Evolutionary conservation across 2,797 vertebrate species (phyloP).

Genomic region (Myripristis murdjan): DNA sequence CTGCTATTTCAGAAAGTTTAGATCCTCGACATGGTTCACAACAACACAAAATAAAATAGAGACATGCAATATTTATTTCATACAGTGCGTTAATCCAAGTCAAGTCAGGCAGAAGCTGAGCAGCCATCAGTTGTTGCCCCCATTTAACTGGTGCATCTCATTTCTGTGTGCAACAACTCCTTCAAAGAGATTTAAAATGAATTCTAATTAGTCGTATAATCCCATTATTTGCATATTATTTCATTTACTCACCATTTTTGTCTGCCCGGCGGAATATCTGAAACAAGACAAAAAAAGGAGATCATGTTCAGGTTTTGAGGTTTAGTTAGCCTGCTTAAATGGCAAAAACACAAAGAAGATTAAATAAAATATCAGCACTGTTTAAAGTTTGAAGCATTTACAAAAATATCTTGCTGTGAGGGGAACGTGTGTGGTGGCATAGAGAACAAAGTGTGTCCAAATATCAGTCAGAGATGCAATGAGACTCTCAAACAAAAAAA

Average conservation of each 20-base stretch:
- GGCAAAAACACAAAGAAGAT: not conserved
- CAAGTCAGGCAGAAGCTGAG: too few relatives aligned
- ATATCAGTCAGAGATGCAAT: not conserved
- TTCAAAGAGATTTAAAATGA: slow-evolving; percentile 30
- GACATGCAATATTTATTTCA: not conserved
- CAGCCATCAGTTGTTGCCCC: not conserved
- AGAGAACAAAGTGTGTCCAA: not conserved
- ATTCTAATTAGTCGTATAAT: slow-evolving; percentile 27
- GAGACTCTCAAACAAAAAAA: not conserved
- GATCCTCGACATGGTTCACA: not conserved
- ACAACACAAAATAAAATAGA: not conserved
- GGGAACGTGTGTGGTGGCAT: not conserved
- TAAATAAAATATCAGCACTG: not conserved
- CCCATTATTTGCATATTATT: slow-evolving; percentile 37
- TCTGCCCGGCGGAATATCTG: slow-evolving; percentile 96
- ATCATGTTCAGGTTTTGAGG: slow-evolving; percentile 17
- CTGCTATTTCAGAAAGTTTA: slow-evolving; percentile 12
- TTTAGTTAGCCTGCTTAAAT: not conserved
- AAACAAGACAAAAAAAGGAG: slow-evolving; percentile 75
- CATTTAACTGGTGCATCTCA: not conserved
- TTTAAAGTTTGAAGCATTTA: not conserved
- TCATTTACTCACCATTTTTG: slow-evolving; percentile 92
- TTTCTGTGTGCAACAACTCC: not conserved
- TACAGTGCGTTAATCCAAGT: slow-evolving; percentile 6
- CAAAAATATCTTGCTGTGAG: not conserved